A percentile compares a stretch with the other conserved stretches of the same genome.
Evolutionary conservation across 2,113 vertebrate genomes (phyloP).

Genomic region (Scatophagus argus): DNA sequence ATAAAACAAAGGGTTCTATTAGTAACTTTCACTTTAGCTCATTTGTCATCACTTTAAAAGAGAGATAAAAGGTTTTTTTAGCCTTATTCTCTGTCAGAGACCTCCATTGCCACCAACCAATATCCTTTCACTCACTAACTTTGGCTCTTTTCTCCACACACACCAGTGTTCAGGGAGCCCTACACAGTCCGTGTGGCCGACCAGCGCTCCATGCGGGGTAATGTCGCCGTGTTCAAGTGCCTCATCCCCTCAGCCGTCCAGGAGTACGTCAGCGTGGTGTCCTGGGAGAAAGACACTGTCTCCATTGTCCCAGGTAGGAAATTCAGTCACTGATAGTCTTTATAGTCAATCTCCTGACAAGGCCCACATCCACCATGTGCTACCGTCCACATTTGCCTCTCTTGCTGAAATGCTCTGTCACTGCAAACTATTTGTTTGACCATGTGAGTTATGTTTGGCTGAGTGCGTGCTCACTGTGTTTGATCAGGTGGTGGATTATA

Average conservation of each 20-base stretch:
- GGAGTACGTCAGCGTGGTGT: conserved; percentile 98
- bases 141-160: conserved; percentile 8
- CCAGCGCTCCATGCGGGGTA: conserved; percentile 99
- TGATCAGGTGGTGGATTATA: conserved; percentile 45
- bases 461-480: conserved; percentile 29
- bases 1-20: background rate
- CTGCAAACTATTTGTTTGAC: background rate
- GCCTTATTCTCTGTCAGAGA: background rate
- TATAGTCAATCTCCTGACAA: background rate
- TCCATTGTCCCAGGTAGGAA: conserved; percentile 96
- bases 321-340: background rate
- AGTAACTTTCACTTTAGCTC: background rate
- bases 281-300: conserved; percentile 99
- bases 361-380: background rate
- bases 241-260: conserved; percentile 98
- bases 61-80: background rate
- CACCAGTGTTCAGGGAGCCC: conserved; percentile 95
- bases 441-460: conserved; percentile 16
- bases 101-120: background rate
- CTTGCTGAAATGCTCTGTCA: conserved; percentile 19
- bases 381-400: background rate
- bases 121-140: conserved; percentile 6
- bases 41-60: background rate
- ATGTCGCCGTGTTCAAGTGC: conserved; percentile 99
- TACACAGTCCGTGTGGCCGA: conserved; percentile 99